Base-by-base conservation (phyloP, 2,888 invertebrate species). In the Enchytraeus crypticus region DNA sequence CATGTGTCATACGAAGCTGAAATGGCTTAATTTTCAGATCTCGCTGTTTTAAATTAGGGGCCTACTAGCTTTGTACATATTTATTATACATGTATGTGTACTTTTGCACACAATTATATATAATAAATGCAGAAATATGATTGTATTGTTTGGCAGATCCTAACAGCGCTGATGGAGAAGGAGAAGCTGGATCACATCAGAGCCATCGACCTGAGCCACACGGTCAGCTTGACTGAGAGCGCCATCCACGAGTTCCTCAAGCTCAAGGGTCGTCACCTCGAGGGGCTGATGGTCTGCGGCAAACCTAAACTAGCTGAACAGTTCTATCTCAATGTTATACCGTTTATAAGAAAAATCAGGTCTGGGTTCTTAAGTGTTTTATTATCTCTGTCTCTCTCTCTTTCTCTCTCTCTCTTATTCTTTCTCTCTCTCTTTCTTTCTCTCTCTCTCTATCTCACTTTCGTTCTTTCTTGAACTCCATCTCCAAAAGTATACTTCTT, bases 251-350 rank as follows among this genome's bases (percentile, higher is more conserved):
- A 92, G 75, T 93, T 98, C 80, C 82, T 99, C 63, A 88, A 88
- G 57, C 86, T 90, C 51, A 51, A 51, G 43, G 62, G 62, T 59
- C 84, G 85, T 64, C 92, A 93, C 78, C 84, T 98, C 62, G 86
- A 86, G 80, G 97, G 92, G 0, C 84, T 96, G 49, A 86, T 87
- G 63, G 82, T 96, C 32, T 90, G 91, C 61, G 95, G 98, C 51
- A 97, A 98, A 88, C 89, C 96, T 0, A 96, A 97, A 77, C 89
- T 98, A 71, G 93, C 96, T 0, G 98, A 99, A 82, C 92, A 93
- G 76, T 85, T 99, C 69, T 98, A 96, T 95, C 90, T 92, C 82
- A 89, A 90, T 70, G 88, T 95, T 66, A 83, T 99, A 68, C 92
- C 93, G 1, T 87, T 90, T 66, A 82, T 98, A 55, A 87, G 86